phyloP scores from a whole-genome alignment of 2,888 invertebrate genomes.

The Patella pellucida region DNA sequence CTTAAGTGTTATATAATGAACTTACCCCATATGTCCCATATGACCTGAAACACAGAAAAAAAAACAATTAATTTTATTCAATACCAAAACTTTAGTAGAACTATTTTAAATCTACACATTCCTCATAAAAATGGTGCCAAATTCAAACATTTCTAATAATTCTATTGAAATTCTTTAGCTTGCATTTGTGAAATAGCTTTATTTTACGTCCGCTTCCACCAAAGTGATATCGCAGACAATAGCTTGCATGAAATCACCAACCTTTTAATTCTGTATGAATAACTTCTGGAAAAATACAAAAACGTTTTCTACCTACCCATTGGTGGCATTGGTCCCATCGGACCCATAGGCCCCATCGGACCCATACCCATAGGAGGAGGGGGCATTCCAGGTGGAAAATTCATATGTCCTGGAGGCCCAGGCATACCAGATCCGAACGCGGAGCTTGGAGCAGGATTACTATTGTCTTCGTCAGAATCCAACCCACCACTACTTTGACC shows the following conservation, averaged over 20 bases:
- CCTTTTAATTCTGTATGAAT: background rate
- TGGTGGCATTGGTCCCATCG: constrained; percentile 59
- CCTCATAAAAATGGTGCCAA: no score
- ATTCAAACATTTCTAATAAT: no score
- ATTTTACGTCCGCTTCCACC: no score
- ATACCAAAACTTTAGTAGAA: background rate
- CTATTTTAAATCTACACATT: background rate
- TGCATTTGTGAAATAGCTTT: no score
- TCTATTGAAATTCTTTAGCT: no score
- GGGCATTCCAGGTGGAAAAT: constrained; percentile 45
- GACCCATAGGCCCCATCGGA: constrained; percentile 57
- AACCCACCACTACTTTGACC: background rate
- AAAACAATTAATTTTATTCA: no score
- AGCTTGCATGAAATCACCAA: background rate
- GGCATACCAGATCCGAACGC: constrained; percentile 19
- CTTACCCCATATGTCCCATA: constrained; percentile 61
- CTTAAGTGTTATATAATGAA: background rate
- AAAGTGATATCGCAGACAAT: no score
- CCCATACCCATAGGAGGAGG: constrained; percentile 56
- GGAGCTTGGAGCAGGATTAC: constrained; percentile 7
- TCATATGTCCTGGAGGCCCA: constrained; percentile 32
- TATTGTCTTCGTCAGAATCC: constrained; percentile 29
- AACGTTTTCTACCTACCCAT: constrained; percentile 37
- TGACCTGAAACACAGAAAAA: constrained; percentile 38
- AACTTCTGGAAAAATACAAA: background rate